Conservation (phyloP, 2,888 invertebrate genomes). For the Tholera decimalis region DNA sequence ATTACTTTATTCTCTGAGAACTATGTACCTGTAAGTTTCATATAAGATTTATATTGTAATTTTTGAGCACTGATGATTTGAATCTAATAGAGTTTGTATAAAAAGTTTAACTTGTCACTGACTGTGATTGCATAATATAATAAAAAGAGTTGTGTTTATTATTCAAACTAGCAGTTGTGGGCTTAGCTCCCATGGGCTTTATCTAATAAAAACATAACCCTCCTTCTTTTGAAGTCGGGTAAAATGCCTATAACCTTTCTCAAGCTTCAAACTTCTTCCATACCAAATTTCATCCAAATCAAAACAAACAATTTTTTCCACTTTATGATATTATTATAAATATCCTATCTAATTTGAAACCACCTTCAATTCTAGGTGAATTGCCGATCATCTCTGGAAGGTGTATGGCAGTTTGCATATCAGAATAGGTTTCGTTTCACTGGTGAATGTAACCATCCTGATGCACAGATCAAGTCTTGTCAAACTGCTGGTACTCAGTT, state of each 20-base stretch:
- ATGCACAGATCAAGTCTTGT: slow-evolving; percentile 97
- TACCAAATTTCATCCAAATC: no score
- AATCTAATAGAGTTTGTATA: slow-evolving; percentile 5
- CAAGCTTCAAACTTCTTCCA: no score
- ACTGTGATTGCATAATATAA: background rate
- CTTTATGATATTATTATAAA: no score
- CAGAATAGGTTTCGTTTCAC: slow-evolving; percentile 97
- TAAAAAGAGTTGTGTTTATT: background rate
- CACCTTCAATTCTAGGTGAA: slow-evolving; percentile 91
- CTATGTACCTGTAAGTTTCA: slow-evolving; percentile 93
- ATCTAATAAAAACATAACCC: no score
- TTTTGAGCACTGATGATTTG: background rate
- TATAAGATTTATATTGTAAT: slow-evolving; percentile 25
- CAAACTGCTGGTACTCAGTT: slow-evolving; percentile 99
- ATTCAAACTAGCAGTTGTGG: no score
- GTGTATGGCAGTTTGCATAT: slow-evolving; percentile 99
- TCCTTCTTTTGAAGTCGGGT: no score
- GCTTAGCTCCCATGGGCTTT: no score
- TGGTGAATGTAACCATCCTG: slow-evolving; percentile 97
- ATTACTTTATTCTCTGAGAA: slow-evolving; percentile 97
- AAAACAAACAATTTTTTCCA: no score
- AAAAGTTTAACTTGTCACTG: no score
- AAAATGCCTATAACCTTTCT: no score
- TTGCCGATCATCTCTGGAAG: slow-evolving; percentile 97
- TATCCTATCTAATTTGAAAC: background rate